phyloP scores from a whole-genome alignment of 2,888 invertebrate species.

The Hydroisotoma schaefferi region DNA sequence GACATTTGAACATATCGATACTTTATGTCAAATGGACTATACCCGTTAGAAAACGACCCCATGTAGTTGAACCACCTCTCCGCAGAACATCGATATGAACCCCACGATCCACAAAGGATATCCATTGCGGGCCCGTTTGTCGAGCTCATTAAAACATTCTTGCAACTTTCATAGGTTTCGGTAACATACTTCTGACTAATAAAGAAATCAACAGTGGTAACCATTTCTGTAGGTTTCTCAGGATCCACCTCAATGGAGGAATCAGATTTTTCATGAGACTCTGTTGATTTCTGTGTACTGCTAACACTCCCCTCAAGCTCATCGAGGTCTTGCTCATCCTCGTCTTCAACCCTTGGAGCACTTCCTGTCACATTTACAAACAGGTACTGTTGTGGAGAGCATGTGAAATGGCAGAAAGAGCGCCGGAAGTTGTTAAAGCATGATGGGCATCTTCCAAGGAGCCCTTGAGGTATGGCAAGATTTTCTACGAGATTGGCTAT shows the following conservation, averaged over 20 bases:
- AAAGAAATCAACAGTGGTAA: slow-evolving; percentile 27
- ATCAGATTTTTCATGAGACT: not conserved
- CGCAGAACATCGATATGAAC: slow-evolving; percentile 65
- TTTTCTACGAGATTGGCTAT: slow-evolving; percentile 28
- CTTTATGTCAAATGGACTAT: slow-evolving; percentile 62
- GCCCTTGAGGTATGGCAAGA: slow-evolving; percentile 58
- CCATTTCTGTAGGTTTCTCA: slow-evolving; percentile 22
- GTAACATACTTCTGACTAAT: slow-evolving; percentile 59
- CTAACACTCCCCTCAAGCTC: not conserved
- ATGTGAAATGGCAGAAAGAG: slow-evolving; percentile 76
- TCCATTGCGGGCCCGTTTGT: slow-evolving; percentile 71
- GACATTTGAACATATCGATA: slow-evolving; percentile 53
- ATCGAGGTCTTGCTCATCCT: too few species aligned
- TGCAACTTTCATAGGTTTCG: slow-evolving; percentile 72
- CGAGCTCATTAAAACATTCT: slow-evolving; percentile 69
- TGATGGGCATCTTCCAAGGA: slow-evolving; percentile 75
- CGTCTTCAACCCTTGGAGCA: slow-evolving; percentile 23
- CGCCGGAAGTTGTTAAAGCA: slow-evolving; percentile 73
- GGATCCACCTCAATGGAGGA: not conserved
- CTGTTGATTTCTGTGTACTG: too few species aligned
- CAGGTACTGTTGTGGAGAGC: slow-evolving; percentile 67
- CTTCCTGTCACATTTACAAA: slow-evolving; percentile 54
- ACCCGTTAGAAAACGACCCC: slow-evolving; percentile 38
- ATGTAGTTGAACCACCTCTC: slow-evolving; percentile 51
- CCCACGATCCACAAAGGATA: slow-evolving; percentile 67